Evolutionary conservation across 2,797 vertebrate species (phyloP), one percentile per base, ranked within the genome.

Genomic region (Cygnus olor): DNA sequence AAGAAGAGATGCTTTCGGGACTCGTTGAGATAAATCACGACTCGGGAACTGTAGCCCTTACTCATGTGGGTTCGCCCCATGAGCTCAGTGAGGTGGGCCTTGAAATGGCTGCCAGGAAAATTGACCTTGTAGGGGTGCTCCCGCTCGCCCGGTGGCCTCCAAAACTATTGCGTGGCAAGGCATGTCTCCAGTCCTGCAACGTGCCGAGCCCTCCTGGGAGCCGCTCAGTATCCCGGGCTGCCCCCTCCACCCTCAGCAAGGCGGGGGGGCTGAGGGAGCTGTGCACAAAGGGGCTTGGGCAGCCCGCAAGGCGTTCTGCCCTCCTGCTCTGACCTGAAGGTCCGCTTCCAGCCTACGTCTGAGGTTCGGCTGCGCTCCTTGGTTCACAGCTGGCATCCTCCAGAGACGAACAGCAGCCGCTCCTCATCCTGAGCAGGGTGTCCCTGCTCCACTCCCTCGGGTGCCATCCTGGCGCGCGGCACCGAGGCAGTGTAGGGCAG

Each of bases 1-100:
- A 65, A 72, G 77, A 73, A 85, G 89, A 96, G 80, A 69, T 49
- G 90, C 49, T 89, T 79, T 65, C 71, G 77, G 80, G 81, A 66
- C 47, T 16, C 15, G 3, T 61, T 0, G 3, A 81, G 60, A 82
- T 16, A 6, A 66, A 27, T 9, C 42, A 18, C 63, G 80, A 90
- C 74, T 21, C 34, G 36, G 61, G 57, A 8, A 21, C 15, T 4
- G 0, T 60, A 87, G 89, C 82, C 95, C 89, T 92, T 77, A 27
- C 47, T 71, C 66, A 60, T 44, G 68, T 22, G 83, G 68, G 64
- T 61, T 82, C 0, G 0, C 20, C 21, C 63, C 61, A 38, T 58
- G 85, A 93, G 82, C 76, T 85, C 65, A 34, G 83, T 0, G 14
- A 73, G 80, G 84, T 87, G 92, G 53, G 68, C 71, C 2, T 2